Percentiles rank a stretch among this genome's conserved stretches.
These are phyloP conservation scores for Acrobasis repandana DNA, from an alignment of 2,888 invertebrate species.

Conservation along the genomic window DNA sequence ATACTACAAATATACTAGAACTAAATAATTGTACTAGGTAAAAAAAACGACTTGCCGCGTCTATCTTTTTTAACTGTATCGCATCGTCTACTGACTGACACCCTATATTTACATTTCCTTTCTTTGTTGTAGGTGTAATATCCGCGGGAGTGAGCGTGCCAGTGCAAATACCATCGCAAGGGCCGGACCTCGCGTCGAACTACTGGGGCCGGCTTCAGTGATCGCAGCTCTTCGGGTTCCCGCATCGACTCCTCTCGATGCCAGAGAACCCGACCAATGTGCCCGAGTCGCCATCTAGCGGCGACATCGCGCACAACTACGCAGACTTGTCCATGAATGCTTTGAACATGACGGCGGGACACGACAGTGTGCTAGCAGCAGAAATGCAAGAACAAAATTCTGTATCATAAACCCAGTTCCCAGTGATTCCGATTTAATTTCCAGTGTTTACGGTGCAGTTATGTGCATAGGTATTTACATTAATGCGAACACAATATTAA, in stretches of 20 bases:
- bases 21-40: too few species aligned
- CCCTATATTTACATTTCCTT: slow-evolving; percentile 37
- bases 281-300: slow-evolving; percentile 73
- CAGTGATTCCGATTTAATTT: slow-evolving; percentile 49
- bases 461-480: slow-evolving; percentile 4
- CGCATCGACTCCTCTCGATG: slow-evolving; percentile 88
- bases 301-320: slow-evolving; percentile 77
- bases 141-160: slow-evolving; percentile 96
- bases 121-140: slow-evolving; percentile 89
- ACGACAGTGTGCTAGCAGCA: slow-evolving; percentile 72
- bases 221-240: slow-evolving; percentile 95
- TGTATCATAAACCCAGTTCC: slow-evolving; percentile 54
- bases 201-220: slow-evolving; percentile 97
- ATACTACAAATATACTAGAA: too few species aligned
- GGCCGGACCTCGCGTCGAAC: slow-evolving; percentile 89
- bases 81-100: background rate
- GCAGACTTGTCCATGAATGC: slow-evolving; percentile 74
- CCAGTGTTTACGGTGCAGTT: slow-evolving; percentile 46
- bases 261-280: slow-evolving; percentile 83
- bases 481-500: slow-evolving; percentile 27
- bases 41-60: background rate
- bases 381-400: slow-evolving; percentile 70
- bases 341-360: slow-evolving; percentile 81
- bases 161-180: slow-evolving; percentile 94
- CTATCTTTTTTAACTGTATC: background rate